Percentiles rank a stretch among this genome's conserved stretches.
phyloP scores from a whole-genome alignment of 2,113 vertebrate species.

The Pangasianodon gigas region DNA sequence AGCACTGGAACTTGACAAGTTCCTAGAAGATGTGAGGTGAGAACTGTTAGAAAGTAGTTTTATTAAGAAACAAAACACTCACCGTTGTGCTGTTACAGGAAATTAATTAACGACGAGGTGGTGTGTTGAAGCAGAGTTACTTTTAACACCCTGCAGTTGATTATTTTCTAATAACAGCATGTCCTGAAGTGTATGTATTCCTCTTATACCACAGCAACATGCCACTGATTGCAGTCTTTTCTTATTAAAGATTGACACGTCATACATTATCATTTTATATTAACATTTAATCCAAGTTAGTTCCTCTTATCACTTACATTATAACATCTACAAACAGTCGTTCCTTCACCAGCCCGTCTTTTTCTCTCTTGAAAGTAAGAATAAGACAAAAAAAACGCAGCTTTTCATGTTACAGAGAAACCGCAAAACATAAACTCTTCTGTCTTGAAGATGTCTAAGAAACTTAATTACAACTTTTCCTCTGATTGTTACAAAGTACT shows the following conservation, averaged over 20 bases:
- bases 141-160: not conserved
- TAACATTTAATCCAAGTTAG: not conserved
- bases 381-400: not conserved
- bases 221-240: not conserved
- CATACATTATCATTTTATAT: not conserved
- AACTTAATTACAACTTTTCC: no score
- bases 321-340: not conserved
- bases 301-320: not conserved
- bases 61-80: not conserved
- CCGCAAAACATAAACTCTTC: no score
- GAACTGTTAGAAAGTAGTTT: not conserved
- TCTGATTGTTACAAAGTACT: not conserved
- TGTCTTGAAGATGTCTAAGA: not conserved
- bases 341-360: not conserved
- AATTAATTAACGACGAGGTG: not conserved
- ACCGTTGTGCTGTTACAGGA: not conserved
- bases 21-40: slow-evolving; percentile 96
- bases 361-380: not conserved
- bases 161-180: not conserved
- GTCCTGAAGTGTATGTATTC: not conserved
- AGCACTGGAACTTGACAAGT: slow-evolving; percentile 95
- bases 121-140: not conserved
- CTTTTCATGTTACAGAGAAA: not conserved
- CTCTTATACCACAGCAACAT: not conserved
- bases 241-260: not conserved